Evolutionary conservation across 2,888 invertebrate genomes (phyloP), one percentile per base, ranked within the genome.

Genomic region (Dasysyrphus tricinctus): DNA sequence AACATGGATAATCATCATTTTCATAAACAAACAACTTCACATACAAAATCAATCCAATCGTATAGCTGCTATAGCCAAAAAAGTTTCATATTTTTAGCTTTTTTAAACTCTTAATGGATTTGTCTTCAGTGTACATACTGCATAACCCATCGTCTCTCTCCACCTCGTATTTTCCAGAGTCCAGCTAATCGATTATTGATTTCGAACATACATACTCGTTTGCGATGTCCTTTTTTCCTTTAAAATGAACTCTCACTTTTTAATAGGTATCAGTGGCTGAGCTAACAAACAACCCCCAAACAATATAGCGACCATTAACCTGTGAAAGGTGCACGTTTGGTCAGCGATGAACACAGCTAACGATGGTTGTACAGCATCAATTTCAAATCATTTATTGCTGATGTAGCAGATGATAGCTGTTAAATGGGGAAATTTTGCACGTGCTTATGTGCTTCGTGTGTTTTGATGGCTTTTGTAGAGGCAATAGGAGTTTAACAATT

Each of bases 331-430:
- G 75, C 74, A 86, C 86, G 78, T 82, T 82, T 79, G 82, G 86
- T 75, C 86, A 86, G 72, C 82, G 42, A 72, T 78, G 86, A 78
- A 73, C 76, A 74, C 49, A 74, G 77, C 85, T 81, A 85, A 85
- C 85, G 81, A 86, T 70, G 65, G 39, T n/a, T 82, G 86, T 82
- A 82, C 78, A 86, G 79, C 82, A 86, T 86, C 86, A 86, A 86
- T 86, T 86, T 86, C 86, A 75, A 86, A 86, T 86, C 86, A 86
- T 86, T 86, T 86, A 86, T 86, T 86, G 86, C 82, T 82, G 86
- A 86, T 86, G 86, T 86, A 82, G 86, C 86, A 86, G 86, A 86
- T 86, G 86, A 86, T 86, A 86, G 86, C 86, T 86, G 86, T 86
- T 86, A 86, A 86, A 82, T 79, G 82, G 78, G 82, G 70, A 78